Evolutionary conservation across 2,888 invertebrate species (phyloP).

Genomic region (Pandemis corylana): DNA sequence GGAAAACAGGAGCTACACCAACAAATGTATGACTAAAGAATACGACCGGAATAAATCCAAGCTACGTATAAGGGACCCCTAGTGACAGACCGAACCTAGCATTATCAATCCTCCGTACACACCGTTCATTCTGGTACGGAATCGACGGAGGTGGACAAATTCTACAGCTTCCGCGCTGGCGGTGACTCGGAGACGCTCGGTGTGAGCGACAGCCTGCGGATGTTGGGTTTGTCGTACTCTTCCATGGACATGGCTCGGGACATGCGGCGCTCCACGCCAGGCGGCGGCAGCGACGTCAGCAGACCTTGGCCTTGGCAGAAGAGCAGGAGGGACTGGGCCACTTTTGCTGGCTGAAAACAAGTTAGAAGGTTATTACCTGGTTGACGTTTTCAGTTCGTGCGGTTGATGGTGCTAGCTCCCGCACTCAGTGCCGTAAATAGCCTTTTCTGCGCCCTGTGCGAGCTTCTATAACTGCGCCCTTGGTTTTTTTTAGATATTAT

Average conservation of each 20-base stretch:
- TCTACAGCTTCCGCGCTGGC: conserved; percentile 71
- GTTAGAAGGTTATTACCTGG: too few relatives aligned
- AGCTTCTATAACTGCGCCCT: too few relatives aligned
- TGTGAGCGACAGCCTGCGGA: conserved; percentile 88
- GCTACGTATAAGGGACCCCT: not conserved
- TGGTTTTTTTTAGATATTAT: too few relatives aligned
- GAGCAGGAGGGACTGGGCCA: conserved; percentile 93
- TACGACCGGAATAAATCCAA: not conserved
- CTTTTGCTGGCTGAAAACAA: conserved; percentile 90
- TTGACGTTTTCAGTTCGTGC: too few relatives aligned
- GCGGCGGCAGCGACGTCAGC: conserved; percentile 92
- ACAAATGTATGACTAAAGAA: too few relatives aligned
- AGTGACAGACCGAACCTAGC: not conserved
- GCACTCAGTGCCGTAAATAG: too few relatives aligned
- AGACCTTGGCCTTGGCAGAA: conserved; percentile 95
- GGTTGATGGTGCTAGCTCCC: too few relatives aligned
- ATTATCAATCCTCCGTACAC: not conserved
- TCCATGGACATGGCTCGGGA: conserved; percentile 91
- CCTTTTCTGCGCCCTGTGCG: too few relatives aligned
- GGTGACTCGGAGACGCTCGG: conserved; percentile 71
- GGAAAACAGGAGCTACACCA: too few relatives aligned
- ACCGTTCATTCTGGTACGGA: conserved; percentile 57
- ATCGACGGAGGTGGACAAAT: conserved; percentile 48
- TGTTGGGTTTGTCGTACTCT: conserved; percentile 92
- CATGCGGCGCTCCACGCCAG: conserved; percentile 90